phyloP scores from a whole-genome alignment of 2,797 vertebrate species.

The Tadarida brasiliensis region DNA sequence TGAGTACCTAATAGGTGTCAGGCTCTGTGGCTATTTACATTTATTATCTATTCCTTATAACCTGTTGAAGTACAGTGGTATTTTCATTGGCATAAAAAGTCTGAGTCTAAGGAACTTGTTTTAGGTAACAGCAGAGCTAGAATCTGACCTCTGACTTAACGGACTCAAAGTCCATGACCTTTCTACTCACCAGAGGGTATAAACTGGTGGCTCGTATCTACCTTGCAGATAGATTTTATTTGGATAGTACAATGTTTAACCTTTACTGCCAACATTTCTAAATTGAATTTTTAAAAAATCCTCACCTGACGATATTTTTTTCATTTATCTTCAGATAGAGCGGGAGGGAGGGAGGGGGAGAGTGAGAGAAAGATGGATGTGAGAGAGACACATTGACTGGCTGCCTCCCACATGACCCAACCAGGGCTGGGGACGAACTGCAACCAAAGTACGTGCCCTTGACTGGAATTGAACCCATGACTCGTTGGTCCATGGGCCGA shows the following conservation, averaged over 20 bases:
- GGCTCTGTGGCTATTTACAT: slow-evolving; percentile 5
- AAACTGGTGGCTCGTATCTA: neutral
- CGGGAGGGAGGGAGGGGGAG: too few species aligned
- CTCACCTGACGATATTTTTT: too few species aligned
- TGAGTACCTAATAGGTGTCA: neutral
- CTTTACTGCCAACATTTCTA: neutral
- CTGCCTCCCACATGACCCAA: too few species aligned
- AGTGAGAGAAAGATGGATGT: too few species aligned
- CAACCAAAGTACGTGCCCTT: too few species aligned
- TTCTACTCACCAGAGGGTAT: neutral
- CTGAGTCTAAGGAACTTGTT: neutral
- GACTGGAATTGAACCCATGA: too few species aligned
- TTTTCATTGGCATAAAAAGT: neutral
- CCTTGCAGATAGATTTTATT: neutral
- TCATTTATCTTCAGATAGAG: too few species aligned
- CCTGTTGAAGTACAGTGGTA: slow-evolving; percentile 32
- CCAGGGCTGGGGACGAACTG: too few species aligned
- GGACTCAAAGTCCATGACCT: neutral
- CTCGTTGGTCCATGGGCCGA: too few species aligned
- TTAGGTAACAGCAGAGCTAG: neutral
- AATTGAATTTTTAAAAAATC: neutral
- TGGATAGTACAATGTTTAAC: neutral
- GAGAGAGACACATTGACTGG: too few species aligned
- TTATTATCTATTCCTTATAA: neutral
- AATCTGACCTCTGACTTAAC: slow-evolving; percentile 6